These are phyloP conservation scores for Malurus melanocephalus DNA, from an alignment of 2,113 vertebrate species.

Conservation along the genomic window DNA sequence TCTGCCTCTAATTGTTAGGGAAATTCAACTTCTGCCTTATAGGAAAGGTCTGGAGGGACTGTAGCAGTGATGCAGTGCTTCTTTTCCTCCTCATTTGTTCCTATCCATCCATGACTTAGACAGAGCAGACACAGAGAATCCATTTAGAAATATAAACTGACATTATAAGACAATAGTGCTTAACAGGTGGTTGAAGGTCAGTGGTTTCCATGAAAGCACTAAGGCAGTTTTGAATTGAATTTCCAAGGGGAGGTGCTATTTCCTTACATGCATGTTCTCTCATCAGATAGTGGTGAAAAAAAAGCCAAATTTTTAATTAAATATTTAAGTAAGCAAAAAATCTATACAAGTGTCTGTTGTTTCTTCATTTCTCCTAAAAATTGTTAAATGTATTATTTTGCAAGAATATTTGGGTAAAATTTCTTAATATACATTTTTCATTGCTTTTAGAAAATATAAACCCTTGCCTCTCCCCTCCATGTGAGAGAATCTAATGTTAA, in stretches of 20 bases:
- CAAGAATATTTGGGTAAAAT: not conserved
- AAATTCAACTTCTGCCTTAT: not conserved
- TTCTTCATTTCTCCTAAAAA: not conserved
- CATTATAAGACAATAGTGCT: not conserved
- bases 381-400: not conserved
- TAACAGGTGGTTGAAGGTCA: not conserved
- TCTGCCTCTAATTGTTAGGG: not conserved
- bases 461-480: rapidly evolving
- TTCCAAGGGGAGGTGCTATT: not conserved
- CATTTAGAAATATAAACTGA: not conserved
- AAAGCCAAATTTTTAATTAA: not conserved
- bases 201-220: not conserved
- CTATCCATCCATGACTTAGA: not conserved
- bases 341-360: not conserved
- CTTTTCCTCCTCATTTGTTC: not conserved
- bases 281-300: not conserved
- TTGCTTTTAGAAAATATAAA: not conserved
- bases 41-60: not conserved
- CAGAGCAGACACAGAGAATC: rapidly evolving
- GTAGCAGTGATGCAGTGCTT: not conserved
- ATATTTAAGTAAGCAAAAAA: not conserved
- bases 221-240: not conserved
- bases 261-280: not conserved
- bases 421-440: not conserved
- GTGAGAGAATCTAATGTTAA: not conserved